Base-by-base conservation (phyloP, 2,888 invertebrate species). In the Troides helena region DNA sequence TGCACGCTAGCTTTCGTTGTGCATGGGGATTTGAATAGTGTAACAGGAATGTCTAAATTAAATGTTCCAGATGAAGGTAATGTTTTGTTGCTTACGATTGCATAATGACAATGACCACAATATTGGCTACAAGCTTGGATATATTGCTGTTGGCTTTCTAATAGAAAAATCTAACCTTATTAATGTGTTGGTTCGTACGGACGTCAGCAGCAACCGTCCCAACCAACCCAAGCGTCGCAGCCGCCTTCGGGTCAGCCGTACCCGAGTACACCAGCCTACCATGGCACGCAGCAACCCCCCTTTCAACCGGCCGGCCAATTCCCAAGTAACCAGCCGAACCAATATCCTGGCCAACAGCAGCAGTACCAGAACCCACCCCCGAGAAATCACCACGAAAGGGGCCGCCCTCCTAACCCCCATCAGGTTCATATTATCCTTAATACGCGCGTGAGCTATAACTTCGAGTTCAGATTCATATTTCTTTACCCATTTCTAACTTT, bases 181-280 rank as follows among this genome's bases (percentile, higher is more conserved):
- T 92, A 92, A 92, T 92, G 92, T 92, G 90, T 92, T 92, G 92
- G 92, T 92, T 87, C 92, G 92, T 92, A 92, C 92, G 92, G 92
- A 92, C 92, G 92, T 92, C 92, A 92, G 92, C 92, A 93, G 92
- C 92, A 92, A 92, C 89, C 91, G 90, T 90, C 91, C 89, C 93
- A 92, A 91, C 90, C 89, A 85, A 86, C 87, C 85, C 91, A 88
- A 88, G 89, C 88, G 87, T 90, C 91, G 88, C 93, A 93, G 87
- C 92, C 85, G 89, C 90, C 81, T 81, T 91, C 90, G 88, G 89
- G 87, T 83, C 89, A 83, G 91, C 91, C 78, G 88, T 91, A 88
- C 91, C 92, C 83, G 91, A 92, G 77, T 91, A 91, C 92, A 89
- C 92, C 83, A 88, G 88, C 88, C 82, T 93, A 88, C 90, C 92